Conservation (phyloP, 2,113 vertebrate genomes). For the Lepus europaeus region DNA sequence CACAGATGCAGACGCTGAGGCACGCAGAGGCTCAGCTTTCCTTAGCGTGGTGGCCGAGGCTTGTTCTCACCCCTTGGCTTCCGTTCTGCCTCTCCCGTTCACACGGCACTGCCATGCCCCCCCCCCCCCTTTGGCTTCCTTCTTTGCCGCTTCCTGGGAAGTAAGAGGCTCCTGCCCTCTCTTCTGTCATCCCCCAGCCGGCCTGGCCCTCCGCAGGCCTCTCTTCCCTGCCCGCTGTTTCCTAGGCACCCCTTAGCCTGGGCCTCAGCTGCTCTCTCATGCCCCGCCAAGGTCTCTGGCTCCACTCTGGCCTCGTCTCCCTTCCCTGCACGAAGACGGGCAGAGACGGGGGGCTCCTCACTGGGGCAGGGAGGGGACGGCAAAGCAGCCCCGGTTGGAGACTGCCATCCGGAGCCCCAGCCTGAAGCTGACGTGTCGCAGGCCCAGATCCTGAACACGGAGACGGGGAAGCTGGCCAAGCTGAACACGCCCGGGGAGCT, state of each 20-base stretch:
- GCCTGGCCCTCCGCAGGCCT: neutral
- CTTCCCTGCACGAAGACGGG: neutral
- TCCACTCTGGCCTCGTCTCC: neutral
- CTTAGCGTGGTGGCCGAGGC: neutral
- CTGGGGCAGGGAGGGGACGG: neutral
- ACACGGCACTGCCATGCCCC: neutral
- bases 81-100: neutral
- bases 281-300: neutral
- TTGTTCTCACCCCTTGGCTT: neutral
- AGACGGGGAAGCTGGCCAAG: slow-evolving; percentile 84
- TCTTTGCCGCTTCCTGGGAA: neutral
- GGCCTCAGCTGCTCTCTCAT: neutral
- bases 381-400: neutral
- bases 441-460: slow-evolving; percentile 93
- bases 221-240: neutral
- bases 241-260: neutral
- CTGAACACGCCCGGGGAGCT: slow-evolving; percentile 92
- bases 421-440: slow-evolving; percentile 78
- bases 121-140: neutral
- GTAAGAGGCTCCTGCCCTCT: neutral
- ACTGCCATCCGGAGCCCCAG: neutral
- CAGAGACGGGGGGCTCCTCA: neutral
- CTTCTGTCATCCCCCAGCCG: neutral
- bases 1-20: neutral
- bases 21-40: neutral